A percentile compares a stretch with the other conserved stretches of the same genome.
These are phyloP conservation scores for Microctonus hyperodae DNA, from an alignment of 2,888 invertebrate genomes.

Conservation along the genomic window DNA sequence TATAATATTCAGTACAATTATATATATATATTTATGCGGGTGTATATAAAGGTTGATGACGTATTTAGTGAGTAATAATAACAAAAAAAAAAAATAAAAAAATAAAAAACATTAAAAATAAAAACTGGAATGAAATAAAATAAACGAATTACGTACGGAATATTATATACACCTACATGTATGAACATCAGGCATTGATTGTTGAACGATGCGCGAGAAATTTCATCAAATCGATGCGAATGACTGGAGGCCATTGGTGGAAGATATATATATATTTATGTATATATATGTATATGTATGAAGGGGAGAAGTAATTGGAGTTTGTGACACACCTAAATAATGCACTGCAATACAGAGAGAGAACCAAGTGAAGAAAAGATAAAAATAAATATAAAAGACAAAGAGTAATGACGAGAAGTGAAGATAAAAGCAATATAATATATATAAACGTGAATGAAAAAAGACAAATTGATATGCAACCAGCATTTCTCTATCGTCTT, in stretches of 20 bases:
- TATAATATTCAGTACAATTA: neutral
- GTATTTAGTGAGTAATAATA: neutral
- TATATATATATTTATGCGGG: neutral
- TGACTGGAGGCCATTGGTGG: constrained; percentile 23
- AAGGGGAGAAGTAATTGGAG: constrained; percentile 30
- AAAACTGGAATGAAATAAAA: neutral
- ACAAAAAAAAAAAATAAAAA: neutral
- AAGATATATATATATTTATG: too few relatives aligned
- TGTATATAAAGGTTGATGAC: neutral
- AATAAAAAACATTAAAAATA: neutral
- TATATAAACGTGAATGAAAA: constrained; percentile 17
- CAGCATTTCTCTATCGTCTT: constrained; percentile 53
- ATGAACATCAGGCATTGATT: constrained; percentile 7
- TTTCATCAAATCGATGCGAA: constrained; percentile 30
- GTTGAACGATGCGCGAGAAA: constrained; percentile 13
- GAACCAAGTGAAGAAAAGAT: neutral
- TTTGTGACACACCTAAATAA: constrained; percentile 34
- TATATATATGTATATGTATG: too few relatives aligned
- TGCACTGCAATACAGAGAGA: constrained; percentile 19
- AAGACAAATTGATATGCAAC: constrained; percentile 52
- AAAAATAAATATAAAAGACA: neutral
- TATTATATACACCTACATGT: too few relatives aligned
- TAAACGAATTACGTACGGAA: neutral
- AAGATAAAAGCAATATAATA: constrained; percentile 3
- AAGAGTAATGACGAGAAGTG: neutral